Evolutionary conservation across 2,888 invertebrate species (phyloP).

Genomic region (Suillia variegata): DNA sequence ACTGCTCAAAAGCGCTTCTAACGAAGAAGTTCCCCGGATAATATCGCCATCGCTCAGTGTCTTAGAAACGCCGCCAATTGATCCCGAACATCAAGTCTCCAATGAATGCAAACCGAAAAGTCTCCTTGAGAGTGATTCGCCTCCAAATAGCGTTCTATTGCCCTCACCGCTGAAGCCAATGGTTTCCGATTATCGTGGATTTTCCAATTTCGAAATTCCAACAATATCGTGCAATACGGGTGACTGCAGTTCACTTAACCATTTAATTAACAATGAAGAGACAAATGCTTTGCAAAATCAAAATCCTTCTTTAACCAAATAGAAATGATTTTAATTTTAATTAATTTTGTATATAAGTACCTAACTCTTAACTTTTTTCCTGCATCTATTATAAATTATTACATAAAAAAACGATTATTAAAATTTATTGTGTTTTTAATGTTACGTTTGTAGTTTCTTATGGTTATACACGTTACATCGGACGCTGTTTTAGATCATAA

Average conservation of each 20-base stretch:
- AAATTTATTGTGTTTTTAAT: no score
- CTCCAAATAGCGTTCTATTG: conserved; percentile 61
- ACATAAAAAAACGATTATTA: no score
- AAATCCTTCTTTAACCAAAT: no score
- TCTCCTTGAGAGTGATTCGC: conserved; percentile 58
- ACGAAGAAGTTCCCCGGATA: conserved; percentile 13
- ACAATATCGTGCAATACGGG: conserved; percentile 71
- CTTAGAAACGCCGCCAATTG: background rate
- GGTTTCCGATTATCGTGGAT: conserved; percentile 66
- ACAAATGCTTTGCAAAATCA: no score
- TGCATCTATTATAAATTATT: no score
- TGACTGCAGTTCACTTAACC: conserved; percentile 60
- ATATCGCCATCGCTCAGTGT: background rate
- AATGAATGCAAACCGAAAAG: conserved; percentile 40
- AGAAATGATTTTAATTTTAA: no score
- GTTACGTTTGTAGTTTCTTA: no score
- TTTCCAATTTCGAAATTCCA: conserved; percentile 69
- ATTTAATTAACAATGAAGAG: conserved; percentile 31
- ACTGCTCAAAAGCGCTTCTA: conserved; percentile 39
- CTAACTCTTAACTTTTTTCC: no score
- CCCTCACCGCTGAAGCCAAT: conserved; percentile 68
- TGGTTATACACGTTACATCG: no score
- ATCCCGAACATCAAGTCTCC: conserved; percentile 17
- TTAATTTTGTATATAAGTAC: no score
- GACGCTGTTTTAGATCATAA: no score